Percentiles rank a stretch among this genome's conserved stretches.
These are phyloP conservation scores for Cotesia congregata DNA, from an alignment of 2,888 invertebrate species.

Conservation along the genomic window DNA sequence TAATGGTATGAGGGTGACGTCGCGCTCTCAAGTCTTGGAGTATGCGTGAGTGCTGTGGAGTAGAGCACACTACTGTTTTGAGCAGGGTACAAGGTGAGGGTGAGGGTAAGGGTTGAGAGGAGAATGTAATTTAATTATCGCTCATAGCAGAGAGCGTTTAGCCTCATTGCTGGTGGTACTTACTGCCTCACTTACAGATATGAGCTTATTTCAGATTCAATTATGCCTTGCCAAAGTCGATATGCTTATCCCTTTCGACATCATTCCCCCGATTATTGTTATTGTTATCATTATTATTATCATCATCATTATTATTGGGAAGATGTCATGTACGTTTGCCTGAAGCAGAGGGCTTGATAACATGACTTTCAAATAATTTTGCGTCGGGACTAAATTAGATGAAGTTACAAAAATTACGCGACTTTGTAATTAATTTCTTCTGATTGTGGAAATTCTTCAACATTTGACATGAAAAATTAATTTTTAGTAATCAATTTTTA, in stretches of 20 bases:
- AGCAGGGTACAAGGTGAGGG: not conserved
- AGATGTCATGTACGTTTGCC: too few relatives aligned
- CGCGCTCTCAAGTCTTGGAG: slow-evolving; percentile 7
- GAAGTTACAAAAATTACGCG: too few relatives aligned
- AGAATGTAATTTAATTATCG: slow-evolving; percentile 46
- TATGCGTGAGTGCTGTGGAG: not conserved
- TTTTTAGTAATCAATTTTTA: too few relatives aligned
- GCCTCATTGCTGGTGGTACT: slow-evolving; percentile 40
- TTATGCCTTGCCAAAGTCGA: slow-evolving; percentile 46
- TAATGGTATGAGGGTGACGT: slow-evolving; percentile 21
- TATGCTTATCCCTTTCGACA: slow-evolving; percentile 24
- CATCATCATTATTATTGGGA: not conserved
- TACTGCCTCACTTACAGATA: slow-evolving; percentile 37
- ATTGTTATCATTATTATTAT: not conserved
- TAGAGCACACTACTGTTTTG: slow-evolving; percentile 18
- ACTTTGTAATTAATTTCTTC: too few relatives aligned
- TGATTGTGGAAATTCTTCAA: too few relatives aligned
- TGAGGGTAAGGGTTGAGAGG: slow-evolving; percentile 7
- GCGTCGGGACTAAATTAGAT: too few relatives aligned
- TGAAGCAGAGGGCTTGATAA: too few relatives aligned
- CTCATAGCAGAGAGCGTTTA: slow-evolving; percentile 42
- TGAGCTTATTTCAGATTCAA: slow-evolving; percentile 52
- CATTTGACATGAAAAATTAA: too few relatives aligned
- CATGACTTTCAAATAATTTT: too few relatives aligned
- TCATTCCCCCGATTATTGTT: not conserved